Evolutionary conservation across 2,888 invertebrate species (phyloP).

Genomic region (Spisula subtruncata): DNA sequence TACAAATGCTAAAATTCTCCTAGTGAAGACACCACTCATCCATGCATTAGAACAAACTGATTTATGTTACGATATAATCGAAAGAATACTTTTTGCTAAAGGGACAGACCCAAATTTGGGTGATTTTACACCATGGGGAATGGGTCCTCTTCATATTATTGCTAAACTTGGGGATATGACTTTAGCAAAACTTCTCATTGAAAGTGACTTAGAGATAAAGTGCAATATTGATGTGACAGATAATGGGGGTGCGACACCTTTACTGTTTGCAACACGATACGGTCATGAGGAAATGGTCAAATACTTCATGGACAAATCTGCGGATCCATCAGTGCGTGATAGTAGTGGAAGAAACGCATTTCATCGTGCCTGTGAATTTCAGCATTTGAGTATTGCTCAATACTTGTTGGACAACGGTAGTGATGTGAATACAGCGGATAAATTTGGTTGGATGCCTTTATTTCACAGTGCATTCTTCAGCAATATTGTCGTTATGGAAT

Average conservation of each 20-base stretch:
- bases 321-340: conserved; percentile 54
- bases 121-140: conserved; percentile 52
- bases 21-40: conserved; percentile 67
- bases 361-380: conserved; percentile 63
- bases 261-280: conserved; percentile 62
- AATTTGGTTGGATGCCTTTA: conserved; percentile 65
- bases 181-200: conserved; percentile 49
- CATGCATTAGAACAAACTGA: conserved; percentile 63
- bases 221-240: conserved; percentile 59
- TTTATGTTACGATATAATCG: conserved; percentile 42
- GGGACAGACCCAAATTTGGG: conserved; percentile 57
- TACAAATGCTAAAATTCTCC: conserved; percentile 60
- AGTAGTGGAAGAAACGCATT: conserved; percentile 60
- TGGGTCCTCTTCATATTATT: conserved; percentile 58
- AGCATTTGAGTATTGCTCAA: conserved; percentile 51
- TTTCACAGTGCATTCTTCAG: conserved; percentile 67
- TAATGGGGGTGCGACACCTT: conserved; percentile 54
- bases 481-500: conserved; percentile 54
- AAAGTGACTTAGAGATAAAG: conserved; percentile 25
- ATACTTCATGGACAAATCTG: conserved; percentile 55
- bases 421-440: conserved; percentile 60
- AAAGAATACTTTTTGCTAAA: conserved; percentile 45
- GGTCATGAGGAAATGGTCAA: conserved; percentile 56
- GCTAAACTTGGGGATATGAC: conserved; percentile 51
- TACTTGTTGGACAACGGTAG: conserved; percentile 55